Evolutionary conservation across 1,140 invertebrate species (phyloP), one percentile per base, ranked within the genome.

Genomic region (Neodiprion fabricii): DNA sequence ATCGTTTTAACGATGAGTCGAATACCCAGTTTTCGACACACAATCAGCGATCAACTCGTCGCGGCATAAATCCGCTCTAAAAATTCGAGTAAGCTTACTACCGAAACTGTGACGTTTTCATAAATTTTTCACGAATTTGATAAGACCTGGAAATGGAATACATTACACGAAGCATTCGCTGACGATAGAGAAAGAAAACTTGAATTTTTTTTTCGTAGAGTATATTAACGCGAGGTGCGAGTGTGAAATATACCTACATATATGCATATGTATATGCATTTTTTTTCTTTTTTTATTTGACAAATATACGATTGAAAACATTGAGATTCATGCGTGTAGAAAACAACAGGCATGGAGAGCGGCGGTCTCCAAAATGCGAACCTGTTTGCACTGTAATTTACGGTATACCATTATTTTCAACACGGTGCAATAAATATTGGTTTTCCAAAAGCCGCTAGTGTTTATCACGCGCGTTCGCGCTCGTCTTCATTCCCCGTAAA

Each of bases 351-450:
- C 9, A 17, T 61, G 11, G 11, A 61, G 53, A 14, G 11, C 53
- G 53, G n/a, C 53, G 53, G 11, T 17, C 53, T 61, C 53, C 11
- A 61, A 61, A 69, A 69, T 69, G 67, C 21, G 67, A 69, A 17
- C 21, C 67, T 69, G 40, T 69, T 69, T 69, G 67, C 67, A 47
- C 40, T 11, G 40, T 69, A 69, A 69, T 69, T 69, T 69, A 69
- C 67, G 40, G 17, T 9, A 12, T 47, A 14, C 3, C 67, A 69
- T 69, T 69, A 69, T 69, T 69, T 69, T 69, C 67, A 11, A 69
- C 67, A 21, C 67, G 67, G 67, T 69, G 21, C 67, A 11, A 69
- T 69, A 69, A 69, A 69, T 69, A 69, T 69, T 69, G 67, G 67
- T 69, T 69, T 69, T 69, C 67, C 67, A 23, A 69, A 69, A 69